Evolutionary conservation across 1,140 invertebrate species (phyloP).

Genomic region (Lasioglossum albipes): DNA sequence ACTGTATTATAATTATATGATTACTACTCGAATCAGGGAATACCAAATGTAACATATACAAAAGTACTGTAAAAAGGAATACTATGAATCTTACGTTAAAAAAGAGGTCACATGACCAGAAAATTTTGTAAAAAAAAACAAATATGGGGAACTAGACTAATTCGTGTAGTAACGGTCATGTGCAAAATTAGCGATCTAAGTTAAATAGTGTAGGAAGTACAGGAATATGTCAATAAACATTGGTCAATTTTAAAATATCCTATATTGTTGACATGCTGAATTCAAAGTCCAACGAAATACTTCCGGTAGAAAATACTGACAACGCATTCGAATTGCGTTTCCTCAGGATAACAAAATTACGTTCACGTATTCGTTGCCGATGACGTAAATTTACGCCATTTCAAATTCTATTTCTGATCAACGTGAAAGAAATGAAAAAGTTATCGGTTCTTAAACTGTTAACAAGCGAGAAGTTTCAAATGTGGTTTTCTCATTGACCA

Average conservation of each 20-base stretch:
- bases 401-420: no score
- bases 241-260: slow-evolving; percentile 56
- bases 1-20: slow-evolving; percentile 49
- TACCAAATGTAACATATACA: slow-evolving; percentile 52
- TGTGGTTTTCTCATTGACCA: slow-evolving; percentile 73
- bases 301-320: slow-evolving; percentile 13
- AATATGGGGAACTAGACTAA: neutral
- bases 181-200: slow-evolving; percentile 32
- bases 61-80: slow-evolving; percentile 37
- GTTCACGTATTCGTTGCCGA: no score
- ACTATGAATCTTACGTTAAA: slow-evolving; percentile 2
- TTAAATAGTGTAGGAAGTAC: slow-evolving; percentile 39
- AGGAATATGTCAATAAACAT: slow-evolving; percentile 62
- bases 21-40: slow-evolving; percentile 54
- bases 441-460: slow-evolving; percentile 13
- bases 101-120: slow-evolving; percentile 13
- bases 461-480: slow-evolving; percentile 73
- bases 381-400: no score
- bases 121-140: slow-evolving; percentile 52
- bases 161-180: slow-evolving; percentile 11
- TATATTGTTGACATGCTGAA: slow-evolving; percentile 2
- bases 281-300: neutral
- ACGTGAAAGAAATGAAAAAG: no score
- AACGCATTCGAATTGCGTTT: neutral
- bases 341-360: neutral